Evolutionary conservation across 2,113 vertebrate genomes (phyloP).

Genomic region (Apteryx mantelli): DNA sequence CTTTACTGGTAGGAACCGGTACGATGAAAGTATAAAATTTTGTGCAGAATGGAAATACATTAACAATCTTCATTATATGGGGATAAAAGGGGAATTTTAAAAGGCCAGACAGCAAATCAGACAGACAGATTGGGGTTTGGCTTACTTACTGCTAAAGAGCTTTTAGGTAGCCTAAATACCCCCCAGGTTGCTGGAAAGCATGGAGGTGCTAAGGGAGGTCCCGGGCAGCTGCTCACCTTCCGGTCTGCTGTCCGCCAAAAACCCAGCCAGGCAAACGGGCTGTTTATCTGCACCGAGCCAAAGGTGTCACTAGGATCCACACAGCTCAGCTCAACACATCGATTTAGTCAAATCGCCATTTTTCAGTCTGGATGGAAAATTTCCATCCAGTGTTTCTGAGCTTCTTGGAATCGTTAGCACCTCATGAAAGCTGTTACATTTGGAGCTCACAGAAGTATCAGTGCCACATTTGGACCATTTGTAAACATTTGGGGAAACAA

Average conservation of each 20-base stretch:
- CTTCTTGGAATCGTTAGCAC: neutral
- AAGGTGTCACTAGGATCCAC: neutral
- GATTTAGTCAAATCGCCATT: neutral
- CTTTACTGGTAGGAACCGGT: neutral
- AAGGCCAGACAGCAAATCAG: neutral
- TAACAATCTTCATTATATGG: neutral
- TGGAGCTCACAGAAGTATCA: neutral
- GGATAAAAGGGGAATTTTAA: neutral
- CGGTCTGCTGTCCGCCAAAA: neutral
- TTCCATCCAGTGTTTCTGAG: neutral
- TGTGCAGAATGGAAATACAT: neutral
- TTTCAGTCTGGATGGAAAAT: neutral
- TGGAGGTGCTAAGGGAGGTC: neutral
- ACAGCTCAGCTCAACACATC: neutral
- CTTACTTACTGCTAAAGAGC: neutral
- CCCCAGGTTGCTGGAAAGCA: neutral
- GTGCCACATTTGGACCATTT: neutral
- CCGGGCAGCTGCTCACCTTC: neutral
- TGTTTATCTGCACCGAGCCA: neutral
- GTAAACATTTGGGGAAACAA: neutral
- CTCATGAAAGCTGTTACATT: too few relatives aligned
- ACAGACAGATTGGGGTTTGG: fast-evolving
- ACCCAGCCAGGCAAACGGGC: neutral
- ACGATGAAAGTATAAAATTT: neutral
- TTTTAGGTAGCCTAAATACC: neutral